Evolutionary conservation across 2,888 invertebrate genomes (phyloP), one percentile per base, ranked within the genome.

Genomic region (Chesias legatella): DNA sequence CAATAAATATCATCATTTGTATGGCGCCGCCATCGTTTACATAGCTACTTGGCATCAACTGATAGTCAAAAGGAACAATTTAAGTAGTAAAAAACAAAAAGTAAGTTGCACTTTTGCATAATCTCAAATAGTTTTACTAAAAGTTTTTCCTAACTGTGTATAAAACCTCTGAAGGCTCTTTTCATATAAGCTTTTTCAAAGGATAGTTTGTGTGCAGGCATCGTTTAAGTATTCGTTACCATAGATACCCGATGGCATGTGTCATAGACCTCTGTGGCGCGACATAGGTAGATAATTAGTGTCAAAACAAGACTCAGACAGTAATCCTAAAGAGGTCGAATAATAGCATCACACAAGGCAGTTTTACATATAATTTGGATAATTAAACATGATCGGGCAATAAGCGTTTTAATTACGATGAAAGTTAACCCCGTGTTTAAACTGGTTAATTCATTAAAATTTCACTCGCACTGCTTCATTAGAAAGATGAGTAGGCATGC

Each of bases 221-320:
- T 56, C 66, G 62, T 64, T 65, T 70, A 79, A 69, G 69, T 76
- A 76, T 69, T 56, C 69, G 80, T 85, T 68, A 69, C 73, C 61
- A 79, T 78, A 66, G 75, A 62, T 68, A 80, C 82, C 60, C 60
- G 57, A 73, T 65, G 72, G 76, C 75, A 73, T 75, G 78, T 84
- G 83, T 79, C 84, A 76, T 73, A 73, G 83, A 84, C 82, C 86
- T 74, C 71, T 58, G 44, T 66, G 76, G 73, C 77, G 78, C 76
- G 80, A 80, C 82, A 74, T 65, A n/a, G n/a, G n/a, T n/a, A n/a
- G n/a, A n/a, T n/a, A n/a, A n/a, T n/a, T n/a, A n/a, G n/a, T 60
- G 60, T 66, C 60, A 69, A 73, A 79, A 78, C 73, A 78, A 80
- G 67, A 80, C 63, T 61, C 62, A 17, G 71, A 70, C 78, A 75